A percentile compares a stretch with the other conserved stretches of the same genome.
phyloP scores from a whole-genome alignment of 2,888 invertebrate species.

The Gasteruption jaculator region DNA sequence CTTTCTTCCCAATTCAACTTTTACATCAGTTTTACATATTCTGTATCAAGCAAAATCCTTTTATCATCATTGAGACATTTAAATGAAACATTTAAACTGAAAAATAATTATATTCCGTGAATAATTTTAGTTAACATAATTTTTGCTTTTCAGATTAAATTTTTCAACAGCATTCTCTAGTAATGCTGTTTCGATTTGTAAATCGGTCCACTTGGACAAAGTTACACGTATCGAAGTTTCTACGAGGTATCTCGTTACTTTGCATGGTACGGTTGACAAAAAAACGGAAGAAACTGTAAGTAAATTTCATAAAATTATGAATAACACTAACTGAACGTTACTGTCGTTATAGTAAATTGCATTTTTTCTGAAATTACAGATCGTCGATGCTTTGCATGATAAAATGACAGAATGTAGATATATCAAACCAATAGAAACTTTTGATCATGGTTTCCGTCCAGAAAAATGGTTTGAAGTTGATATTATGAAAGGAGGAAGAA shows the following conservation, averaged over 20 bases:
- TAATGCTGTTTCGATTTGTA: slow-evolving; percentile 92
- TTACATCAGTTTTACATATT: no score
- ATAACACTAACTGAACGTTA: not conserved
- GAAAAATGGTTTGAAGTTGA: slow-evolving; percentile 82
- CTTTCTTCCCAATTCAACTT: not conserved
- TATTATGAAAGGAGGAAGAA: slow-evolving; percentile 69
- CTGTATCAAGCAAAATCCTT: no score
- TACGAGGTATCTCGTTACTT: slow-evolving; percentile 60
- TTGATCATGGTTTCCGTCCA: slow-evolving; percentile 55
- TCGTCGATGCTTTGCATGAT: slow-evolving; percentile 72
- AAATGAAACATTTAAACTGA: not conserved
- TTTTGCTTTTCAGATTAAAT: slow-evolving; percentile 63
- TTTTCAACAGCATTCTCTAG: slow-evolving; percentile 95
- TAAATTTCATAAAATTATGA: slow-evolving; percentile 12
- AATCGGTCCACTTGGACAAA: slow-evolving; percentile 72
- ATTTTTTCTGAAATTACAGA: slow-evolving; percentile 30
- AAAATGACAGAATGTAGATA: slow-evolving; percentile 93
- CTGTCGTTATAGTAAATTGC: not conserved
- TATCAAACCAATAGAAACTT: slow-evolving; percentile 57
- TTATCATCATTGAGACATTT: slow-evolving; percentile 14
- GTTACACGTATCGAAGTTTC: slow-evolving; percentile 80
- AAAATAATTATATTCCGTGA: not conserved
- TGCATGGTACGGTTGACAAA: slow-evolving; percentile 35
- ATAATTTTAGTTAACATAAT: slow-evolving; percentile 3
- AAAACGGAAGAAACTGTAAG: slow-evolving; percentile 37